A percentile compares a stretch with the other conserved stretches of the same genome.
Evolutionary conservation across 92 coral and sea anemone genomes (phyloP).

Genomic region (Porites rus): DNA sequence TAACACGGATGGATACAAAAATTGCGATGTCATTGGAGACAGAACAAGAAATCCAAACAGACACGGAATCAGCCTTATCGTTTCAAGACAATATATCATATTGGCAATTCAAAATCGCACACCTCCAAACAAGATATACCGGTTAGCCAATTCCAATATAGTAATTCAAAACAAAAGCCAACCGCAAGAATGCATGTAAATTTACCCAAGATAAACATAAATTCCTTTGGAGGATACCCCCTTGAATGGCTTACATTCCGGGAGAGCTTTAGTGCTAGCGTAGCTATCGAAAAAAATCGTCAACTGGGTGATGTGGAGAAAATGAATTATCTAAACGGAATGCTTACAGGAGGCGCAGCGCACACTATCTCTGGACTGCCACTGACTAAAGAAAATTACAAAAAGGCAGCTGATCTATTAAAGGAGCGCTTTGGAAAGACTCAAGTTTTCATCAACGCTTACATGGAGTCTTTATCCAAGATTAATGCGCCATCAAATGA

Average conservation of each 20-base stretch:
- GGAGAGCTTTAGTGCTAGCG: constrained; percentile 26
- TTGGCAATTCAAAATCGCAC: constrained; percentile 38
- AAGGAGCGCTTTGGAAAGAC: constrained; percentile 67
- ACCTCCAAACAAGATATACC: constrained; percentile 39
- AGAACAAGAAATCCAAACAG: constrained; percentile 30
- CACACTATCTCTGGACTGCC: constrained; percentile 49
- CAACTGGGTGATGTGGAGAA: constrained; percentile 39
- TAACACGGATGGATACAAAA: neutral
- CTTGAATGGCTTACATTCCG: constrained; percentile 62
- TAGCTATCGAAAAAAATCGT: constrained; percentile 33
- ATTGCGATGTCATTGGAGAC: constrained; percentile 1
- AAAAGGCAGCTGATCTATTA: constrained; percentile 65
- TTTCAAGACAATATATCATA: constrained; percentile 43
- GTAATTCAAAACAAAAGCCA: neutral
- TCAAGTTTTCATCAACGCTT: no score
- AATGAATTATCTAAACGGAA: constrained; percentile 48
- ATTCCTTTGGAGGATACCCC: constrained; percentile 27
- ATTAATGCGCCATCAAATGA: no score
- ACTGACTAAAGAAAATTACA: constrained; percentile 62
- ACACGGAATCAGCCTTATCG: constrained; percentile 51
- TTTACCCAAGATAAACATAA: constrained; percentile 54
- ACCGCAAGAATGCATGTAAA: constrained; percentile 33
- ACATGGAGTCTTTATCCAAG: no score
- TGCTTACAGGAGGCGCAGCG: constrained; percentile 63
- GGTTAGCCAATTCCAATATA: constrained; percentile 32